Evolutionary conservation across 1,140 invertebrate genomes (phyloP).

Genomic region (Papilio polyxenes): DNA sequence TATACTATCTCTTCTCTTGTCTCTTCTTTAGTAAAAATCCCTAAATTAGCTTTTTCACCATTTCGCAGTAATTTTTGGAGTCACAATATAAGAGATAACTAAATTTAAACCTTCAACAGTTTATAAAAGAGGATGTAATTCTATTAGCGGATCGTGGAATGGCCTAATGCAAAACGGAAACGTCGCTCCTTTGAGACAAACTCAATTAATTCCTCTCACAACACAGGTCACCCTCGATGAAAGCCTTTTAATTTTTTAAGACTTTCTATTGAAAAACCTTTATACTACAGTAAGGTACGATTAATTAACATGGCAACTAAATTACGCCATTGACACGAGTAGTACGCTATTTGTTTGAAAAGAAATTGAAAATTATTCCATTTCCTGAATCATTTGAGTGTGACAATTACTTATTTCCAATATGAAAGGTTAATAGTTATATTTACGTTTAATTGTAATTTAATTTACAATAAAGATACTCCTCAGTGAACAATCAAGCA

Average conservation of each 20-base stretch:
- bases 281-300: conserved; percentile 24
- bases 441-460: no score
- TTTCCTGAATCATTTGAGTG: neutral
- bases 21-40: neutral
- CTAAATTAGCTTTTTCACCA: neutral
- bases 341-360: neutral
- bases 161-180: conserved; percentile 75
- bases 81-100: conserved; percentile 37
- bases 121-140: conserved; percentile 68
- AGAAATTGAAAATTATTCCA: neutral
- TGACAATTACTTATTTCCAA: no score
- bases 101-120: conserved; percentile 47
- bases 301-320: neutral
- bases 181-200: conserved; percentile 73
- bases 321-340: neutral
- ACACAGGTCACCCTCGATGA: conserved; percentile 62
- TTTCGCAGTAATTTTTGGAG: neutral
- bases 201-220: conserved; percentile 77
- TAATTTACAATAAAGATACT: no score
- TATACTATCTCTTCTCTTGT: neutral
- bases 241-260: conserved; percentile 76
- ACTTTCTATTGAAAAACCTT: conserved; percentile 56
- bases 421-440: no score
- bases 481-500: no score
- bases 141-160: conserved; percentile 65